Evolutionary conservation across 2,797 vertebrate species (phyloP), one percentile per base, ranked within the genome.

Genomic region (Chelidonichthys spinosus): DNA sequence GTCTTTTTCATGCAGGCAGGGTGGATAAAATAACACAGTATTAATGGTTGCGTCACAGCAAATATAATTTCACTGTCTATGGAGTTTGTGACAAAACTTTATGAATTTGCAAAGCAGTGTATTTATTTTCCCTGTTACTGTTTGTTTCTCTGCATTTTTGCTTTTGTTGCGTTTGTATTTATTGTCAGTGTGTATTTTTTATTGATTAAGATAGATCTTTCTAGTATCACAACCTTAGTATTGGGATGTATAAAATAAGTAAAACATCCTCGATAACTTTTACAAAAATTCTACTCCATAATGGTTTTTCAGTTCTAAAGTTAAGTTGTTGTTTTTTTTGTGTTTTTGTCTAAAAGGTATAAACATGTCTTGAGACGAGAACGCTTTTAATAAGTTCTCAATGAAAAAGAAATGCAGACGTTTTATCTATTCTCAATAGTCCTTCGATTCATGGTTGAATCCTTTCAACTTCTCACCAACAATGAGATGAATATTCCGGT

Each of bases 401-500:
- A 11, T 58, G 17, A 59, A 43, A 54, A 37, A 59, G 37, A 68
- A 56, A 32, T 42, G 2, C 17, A 37, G 36, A 49, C 14, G 0
- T 63, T 59, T n/a, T 36, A 60, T 53, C 33, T 9, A 2, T 40
- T 0, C 43, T 11, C 56, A 61, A 15, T 1, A 9, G 13, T 58
- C 32, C 54, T n/a, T 58, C 11, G 3, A n/a, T 75, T 70, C 50
- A 46, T 44, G 11, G n/a, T 37, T 59, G 56, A 72, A 35, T 60
- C 52, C 25, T 67, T 71, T 76, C 25, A 78, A 62, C 37, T 59
- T 55, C 54, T 62, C 18, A 14, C 43, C 17, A 50, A 43, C 67
- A 61, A 15, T 39, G 54, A 78, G 53, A 73, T 65, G 55, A 63
- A 81, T 68, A 52, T 59, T 73, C 25, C 25, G 25, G 25, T 25